Evolutionary conservation across 2,797 vertebrate genomes (phyloP).

Genomic region (Hippocampus kuda): DNA sequence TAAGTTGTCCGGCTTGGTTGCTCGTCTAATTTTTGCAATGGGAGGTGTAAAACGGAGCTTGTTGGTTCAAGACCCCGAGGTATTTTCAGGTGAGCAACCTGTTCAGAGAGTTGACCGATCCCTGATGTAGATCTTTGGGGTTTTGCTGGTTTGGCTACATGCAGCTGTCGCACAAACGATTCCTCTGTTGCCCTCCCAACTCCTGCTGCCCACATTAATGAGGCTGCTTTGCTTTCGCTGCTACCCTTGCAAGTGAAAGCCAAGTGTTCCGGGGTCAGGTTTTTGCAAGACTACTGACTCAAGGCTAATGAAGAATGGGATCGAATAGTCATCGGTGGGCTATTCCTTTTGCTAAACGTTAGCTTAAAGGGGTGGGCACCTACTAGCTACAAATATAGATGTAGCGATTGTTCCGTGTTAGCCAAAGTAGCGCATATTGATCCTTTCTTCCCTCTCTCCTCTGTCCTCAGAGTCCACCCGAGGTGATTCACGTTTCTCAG

Average conservation of each 20-base stretch:
- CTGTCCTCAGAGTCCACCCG: constrained; percentile 65
- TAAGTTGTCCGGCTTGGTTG: background rate
- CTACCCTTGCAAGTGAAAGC: constrained; percentile 55
- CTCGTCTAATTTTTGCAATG: background rate
- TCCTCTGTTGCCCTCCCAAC: constrained; percentile 42
- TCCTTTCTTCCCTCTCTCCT: constrained; percentile 35
- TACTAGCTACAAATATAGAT: background rate
- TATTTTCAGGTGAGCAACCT: constrained; percentile 32
- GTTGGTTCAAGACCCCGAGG: constrained; percentile 15
- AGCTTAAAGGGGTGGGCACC: background rate
- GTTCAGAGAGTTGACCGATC: constrained; percentile 29
- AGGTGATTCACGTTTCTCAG: constrained; percentile 65
- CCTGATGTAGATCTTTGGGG: constrained; percentile 35
- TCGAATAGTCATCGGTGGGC: background rate
- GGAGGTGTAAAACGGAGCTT: constrained; percentile 14
- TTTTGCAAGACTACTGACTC: background rate
- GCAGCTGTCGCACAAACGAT: constrained; percentile 46
- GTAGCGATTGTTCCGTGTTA: background rate
- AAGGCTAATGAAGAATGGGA: too few relatives aligned
- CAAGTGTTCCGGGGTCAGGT: constrained; percentile 57
- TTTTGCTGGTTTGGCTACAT: constrained; percentile 31
- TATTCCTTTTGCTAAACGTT: background rate
- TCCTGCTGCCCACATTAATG: constrained; percentile 41
- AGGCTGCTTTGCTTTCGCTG: constrained; percentile 52
- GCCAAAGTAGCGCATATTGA: constrained; percentile 28